Percentiles rank a stretch among this genome's conserved stretches.
Conservation (phyloP, 92 coral and sea anemone genomes). For the Epizoanthus scotinus region DNA sequence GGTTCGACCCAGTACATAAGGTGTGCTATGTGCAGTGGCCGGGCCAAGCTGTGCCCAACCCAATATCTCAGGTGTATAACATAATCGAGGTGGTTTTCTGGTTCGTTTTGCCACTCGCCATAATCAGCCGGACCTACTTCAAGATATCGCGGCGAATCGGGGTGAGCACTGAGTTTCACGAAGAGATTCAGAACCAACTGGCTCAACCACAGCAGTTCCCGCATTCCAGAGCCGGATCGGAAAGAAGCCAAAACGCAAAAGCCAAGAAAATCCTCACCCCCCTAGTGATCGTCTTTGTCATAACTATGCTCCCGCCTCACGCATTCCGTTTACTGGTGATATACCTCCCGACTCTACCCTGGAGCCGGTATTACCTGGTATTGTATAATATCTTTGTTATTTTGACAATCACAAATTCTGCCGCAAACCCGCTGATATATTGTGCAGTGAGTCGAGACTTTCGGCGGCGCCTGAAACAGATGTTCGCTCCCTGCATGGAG, state of each 20-base stretch:
- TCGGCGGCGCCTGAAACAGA: background rate
- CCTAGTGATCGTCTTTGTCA: slow-evolving; percentile 10
- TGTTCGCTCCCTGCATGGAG: no score
- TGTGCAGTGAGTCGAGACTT: slow-evolving; percentile 12
- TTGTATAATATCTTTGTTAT: slow-evolving; percentile 10
- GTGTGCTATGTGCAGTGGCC: slow-evolving; percentile 13
- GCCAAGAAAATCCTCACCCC: slow-evolving; percentile 30
- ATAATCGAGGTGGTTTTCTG: slow-evolving; percentile 1
- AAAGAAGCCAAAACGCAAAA: slow-evolving; percentile 13
- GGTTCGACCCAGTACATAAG: slow-evolving; percentile 1
- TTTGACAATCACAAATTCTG: slow-evolving; percentile 1
- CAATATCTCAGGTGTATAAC: background rate
- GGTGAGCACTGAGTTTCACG: slow-evolving; percentile 4
- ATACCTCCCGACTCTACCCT: slow-evolving; percentile 8
- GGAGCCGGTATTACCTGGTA: slow-evolving; percentile 4
- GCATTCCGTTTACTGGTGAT: background rate
- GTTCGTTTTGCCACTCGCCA: background rate
- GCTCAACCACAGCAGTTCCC: background rate
- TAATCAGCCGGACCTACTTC: slow-evolving; percentile 2
- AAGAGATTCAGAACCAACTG: slow-evolving; percentile 4
- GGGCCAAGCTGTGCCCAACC: background rate
- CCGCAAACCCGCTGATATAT: slow-evolving; percentile 14
- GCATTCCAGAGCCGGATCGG: background rate
- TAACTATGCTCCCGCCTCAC: slow-evolving; percentile 12
- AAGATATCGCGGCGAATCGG: slow-evolving; percentile 15